These are phyloP conservation scores for Tryphoninae sp. DNA, from an alignment of 2,888 invertebrate genomes.

Conservation along the genomic window DNA sequence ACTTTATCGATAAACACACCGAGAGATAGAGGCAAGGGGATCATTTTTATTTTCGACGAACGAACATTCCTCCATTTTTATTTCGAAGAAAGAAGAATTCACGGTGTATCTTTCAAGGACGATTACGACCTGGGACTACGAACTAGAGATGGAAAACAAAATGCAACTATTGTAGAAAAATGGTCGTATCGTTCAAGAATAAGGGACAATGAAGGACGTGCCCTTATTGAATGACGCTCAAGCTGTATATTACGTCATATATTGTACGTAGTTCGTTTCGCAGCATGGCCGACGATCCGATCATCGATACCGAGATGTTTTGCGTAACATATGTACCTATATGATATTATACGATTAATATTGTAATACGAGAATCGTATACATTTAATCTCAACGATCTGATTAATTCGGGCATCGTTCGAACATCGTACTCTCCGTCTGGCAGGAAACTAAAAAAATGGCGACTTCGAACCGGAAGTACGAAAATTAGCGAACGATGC, in stretches of 20 bases:
- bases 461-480: conserved; percentile 30
- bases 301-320: conserved; percentile 24
- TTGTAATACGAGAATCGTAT: conserved; percentile 11
- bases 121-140: not conserved
- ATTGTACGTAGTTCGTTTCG: conserved; percentile 9
- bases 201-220: conserved; percentile 3
- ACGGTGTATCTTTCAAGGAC: not conserved
- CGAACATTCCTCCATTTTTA: not conserved
- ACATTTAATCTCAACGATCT: conserved; percentile 27
- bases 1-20: conserved; percentile 71
- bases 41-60: conserved; percentile 3
- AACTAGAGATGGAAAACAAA: conserved; percentile 1
- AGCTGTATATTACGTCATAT: conserved; percentile 14
- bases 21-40: conserved; percentile 19
- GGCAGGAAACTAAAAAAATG: not conserved
- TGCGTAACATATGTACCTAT: not conserved
- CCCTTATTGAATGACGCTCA: conserved; percentile 33
- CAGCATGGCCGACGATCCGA: conserved; percentile 15
- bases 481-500: conserved; percentile 42
- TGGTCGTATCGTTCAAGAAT: not conserved
- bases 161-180: not conserved
- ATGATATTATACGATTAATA: not conserved
- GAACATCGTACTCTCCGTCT: conserved; percentile 1
- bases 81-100: not conserved
- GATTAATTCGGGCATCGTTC: conserved; percentile 19